Conservation (phyloP, 2,888 invertebrate genomes). For the Volucella zonaria region DNA sequence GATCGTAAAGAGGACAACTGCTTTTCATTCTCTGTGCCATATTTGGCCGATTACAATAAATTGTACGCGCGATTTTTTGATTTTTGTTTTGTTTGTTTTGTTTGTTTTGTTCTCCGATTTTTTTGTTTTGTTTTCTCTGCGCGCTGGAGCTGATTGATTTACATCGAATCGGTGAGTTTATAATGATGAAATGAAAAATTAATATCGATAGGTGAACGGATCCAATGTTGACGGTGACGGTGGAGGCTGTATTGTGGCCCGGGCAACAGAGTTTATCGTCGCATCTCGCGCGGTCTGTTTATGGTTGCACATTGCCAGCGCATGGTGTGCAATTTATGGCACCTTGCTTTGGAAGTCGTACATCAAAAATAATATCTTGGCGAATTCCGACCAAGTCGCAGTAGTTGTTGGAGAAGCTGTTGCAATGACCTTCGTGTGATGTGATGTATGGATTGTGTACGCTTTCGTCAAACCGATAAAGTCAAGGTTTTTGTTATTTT, state of each 20-base stretch:
- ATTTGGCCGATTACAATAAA: constrained; percentile 66
- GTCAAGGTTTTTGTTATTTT: constrained; percentile 35
- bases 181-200: constrained; percentile 74
- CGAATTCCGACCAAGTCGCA: constrained; percentile 40
- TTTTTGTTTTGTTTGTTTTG: constrained; percentile 16
- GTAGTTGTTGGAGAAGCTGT: neutral
- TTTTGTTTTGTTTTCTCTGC: constrained; percentile 20
- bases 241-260: neutral
- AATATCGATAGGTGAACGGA: constrained; percentile 60
- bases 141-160: constrained; percentile 69
- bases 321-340: constrained; percentile 73
- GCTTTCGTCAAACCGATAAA: constrained; percentile 30
- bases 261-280: constrained; percentile 59
- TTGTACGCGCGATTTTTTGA: constrained; percentile 22
- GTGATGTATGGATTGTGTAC: constrained; percentile 44
- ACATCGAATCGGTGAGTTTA: constrained; percentile 73
- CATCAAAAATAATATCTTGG: constrained; percentile 65
- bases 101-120: neutral
- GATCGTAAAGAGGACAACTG: constrained; percentile 73
- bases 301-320: constrained; percentile 58
- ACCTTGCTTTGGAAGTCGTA: constrained; percentile 63
- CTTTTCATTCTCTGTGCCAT: constrained; percentile 70
- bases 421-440: constrained; percentile 56
- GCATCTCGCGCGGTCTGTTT: constrained; percentile 67
- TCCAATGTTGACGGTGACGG: constrained; percentile 11